Percentiles rank a stretch among this genome's conserved stretches.
These are phyloP conservation scores for Dunckerocampus dactyliophorus DNA, from an alignment of 2,113 vertebrate species.

Conservation along the genomic window DNA sequence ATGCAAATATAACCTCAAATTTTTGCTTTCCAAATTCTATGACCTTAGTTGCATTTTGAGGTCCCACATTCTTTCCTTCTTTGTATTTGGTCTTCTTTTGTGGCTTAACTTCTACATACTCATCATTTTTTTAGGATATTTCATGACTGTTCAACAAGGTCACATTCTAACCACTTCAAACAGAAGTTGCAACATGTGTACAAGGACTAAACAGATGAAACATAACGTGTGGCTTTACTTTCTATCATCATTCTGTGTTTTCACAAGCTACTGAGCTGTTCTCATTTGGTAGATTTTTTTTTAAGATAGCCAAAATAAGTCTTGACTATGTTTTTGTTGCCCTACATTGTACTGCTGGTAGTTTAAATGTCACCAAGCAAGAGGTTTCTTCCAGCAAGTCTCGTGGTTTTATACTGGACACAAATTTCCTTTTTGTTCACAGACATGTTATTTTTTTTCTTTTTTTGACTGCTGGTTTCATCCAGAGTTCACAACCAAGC, in stretches of 20 bases:
- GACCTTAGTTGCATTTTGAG: not conserved
- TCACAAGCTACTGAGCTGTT: not conserved
- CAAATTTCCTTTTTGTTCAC: conserved; percentile 18
- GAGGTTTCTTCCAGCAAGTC: not conserved
- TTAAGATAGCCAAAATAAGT: not conserved
- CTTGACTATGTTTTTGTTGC: not conserved
- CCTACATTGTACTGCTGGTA: conserved; percentile 6
- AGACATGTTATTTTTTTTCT: conserved; percentile 15
- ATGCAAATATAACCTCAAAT: no score
- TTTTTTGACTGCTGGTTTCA: conserved; percentile 10
- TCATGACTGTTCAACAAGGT: not conserved
- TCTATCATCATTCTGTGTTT: conserved; percentile 4
- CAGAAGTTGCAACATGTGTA: not conserved
- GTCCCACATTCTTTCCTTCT: not conserved
- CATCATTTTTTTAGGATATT: not conserved
- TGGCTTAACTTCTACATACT: not conserved
- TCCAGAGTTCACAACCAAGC: conserved; percentile 5
- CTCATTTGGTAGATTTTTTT: conserved; percentile 5
- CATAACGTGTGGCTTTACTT: not conserved
- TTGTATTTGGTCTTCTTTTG: not conserved
- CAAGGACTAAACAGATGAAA: not conserved
- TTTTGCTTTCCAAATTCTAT: not conserved
- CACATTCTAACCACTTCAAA: not conserved
- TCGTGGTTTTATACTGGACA: conserved; percentile 2
- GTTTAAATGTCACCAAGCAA: not conserved